Base-by-base conservation (phyloP, 2,113 vertebrate genomes). In the Tylochromis polylepis region DNA sequence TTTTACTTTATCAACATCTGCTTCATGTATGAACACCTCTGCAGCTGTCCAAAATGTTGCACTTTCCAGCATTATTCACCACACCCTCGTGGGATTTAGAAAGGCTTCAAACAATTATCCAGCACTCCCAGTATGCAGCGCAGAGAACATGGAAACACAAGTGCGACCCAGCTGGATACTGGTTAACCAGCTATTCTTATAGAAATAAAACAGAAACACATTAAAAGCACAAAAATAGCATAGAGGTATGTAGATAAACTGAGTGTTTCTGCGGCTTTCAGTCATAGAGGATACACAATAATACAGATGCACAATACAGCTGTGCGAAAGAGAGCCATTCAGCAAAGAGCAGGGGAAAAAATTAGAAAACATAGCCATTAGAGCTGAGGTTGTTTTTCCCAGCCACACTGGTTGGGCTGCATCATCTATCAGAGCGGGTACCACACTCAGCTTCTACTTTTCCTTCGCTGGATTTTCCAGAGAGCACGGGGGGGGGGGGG, bases 1-100 rank as follows among this genome's bases (percentile, higher is more conserved):
- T 56, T 67, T 80, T 79, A 57, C 57, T 91, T 90, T 87, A 83
- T 91, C 85, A 83, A 93, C 93, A 95, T 93, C 94, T 93, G 94
- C 89, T 84, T 88, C 56, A 59, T 86, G 90, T 82, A 88, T 12
- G 5, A 82, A 93, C 89, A 86, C 88, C 88, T 89, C 92, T 88
- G 83, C 59, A 92, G 85, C 87, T 79, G 78, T 88, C 81, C 83
- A 56, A 72, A 79, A 82, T 81, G 88, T 87, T 81, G 55, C 80
- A 79, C 15, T 34, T 72, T 81, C 67, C 72, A 79, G 49, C 29
- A 43, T 83, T 60, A 49, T 77, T 88, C 75, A 89, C 80, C 84
- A 81, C 88, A 77, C 91, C 93, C 94, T 78, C 31, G 3, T 83
- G 79, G 36, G 86, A 82, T 82, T 92, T 87, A 85, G 58, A 46